Base-by-base conservation (phyloP, 1,140 invertebrate species). In the Phymorhynchus buccinoides region DNA sequence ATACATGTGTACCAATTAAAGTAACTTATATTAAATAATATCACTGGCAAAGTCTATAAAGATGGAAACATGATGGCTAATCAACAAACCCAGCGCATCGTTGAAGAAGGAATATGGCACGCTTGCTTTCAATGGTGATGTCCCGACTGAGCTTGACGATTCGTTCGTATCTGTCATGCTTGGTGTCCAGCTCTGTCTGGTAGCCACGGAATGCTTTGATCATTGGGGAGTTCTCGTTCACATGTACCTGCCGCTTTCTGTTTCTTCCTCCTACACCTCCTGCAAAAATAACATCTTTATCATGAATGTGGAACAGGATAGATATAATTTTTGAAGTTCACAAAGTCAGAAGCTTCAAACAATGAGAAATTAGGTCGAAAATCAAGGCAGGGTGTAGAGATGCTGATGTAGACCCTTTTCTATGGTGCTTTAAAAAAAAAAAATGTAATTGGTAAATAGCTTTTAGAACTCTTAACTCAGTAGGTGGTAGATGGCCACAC, bases 41-140 rank as follows among this genome's bases (percentile, higher is more conserved):
- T 12, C 9, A 16, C 30, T 12, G 39, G 18, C 73, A 75, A 35
- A 75, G 30, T 35, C 32, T 48, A n/a, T 22, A 80, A 80, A 80
- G 14, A 77, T 39, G 18, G 27, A 77, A 35, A 73, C 35, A 73
- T 7, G n/a, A 30, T n/a, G 14, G 78, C 12, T 4, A 12, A 9
- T 85, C 16, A 32, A 18, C 52, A 80, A 87, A 89, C 94, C 90
- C 92, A 42, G 95, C 94, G 77, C 96, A 94, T 41, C 96, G 96
- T 90, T 98, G 97, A 22, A 98, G 93, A 30, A 97, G 93, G 92
- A 97, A 98, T 84, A 98, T 98, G 27, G 97, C 96, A 86, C 97
- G 94, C 91, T 98, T 98, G 86, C 97, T 97, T 90, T 98, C 97
- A 87, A 98, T 97, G 1, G 97, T 98, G n/a, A 98, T 95, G 92